Base-by-base conservation (phyloP, 2,797 vertebrate species). In the Spinus pinus region DNA sequence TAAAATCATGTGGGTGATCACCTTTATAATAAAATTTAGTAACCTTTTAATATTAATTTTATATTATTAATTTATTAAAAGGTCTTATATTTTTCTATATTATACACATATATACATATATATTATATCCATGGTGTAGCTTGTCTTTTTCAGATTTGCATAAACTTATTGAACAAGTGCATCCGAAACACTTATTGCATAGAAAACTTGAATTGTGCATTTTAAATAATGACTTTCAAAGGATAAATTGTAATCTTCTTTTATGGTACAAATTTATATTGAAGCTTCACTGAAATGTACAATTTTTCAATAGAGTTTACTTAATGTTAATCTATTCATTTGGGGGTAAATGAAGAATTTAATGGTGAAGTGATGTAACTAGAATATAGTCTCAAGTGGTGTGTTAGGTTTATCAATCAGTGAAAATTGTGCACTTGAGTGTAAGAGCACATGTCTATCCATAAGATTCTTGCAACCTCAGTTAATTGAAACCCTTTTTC, bases 321-420 rank as follows among this genome's bases (percentile, higher is more conserved):
- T 89, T 96, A 86, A 90, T 91, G 92, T 94, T 96, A 97, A 96
- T 95, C 95, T 94, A 84, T 95, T 97, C 86, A 80, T 97, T 95
- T 95, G 74, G 37, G 85, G 84, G 96, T 95, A 97, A 97, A 93
- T 90, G 89, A 95, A 97, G 89, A 91, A 78, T 86, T 97, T 95
- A 96, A 91, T 94, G 69, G 90, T 94, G 91, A 95, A 88, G 39
- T 78, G 81, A 94, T 94, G 22, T 86, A 96, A 93, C 85, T 70
- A 91, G 92, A 96, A 97, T 88, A 57, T 71, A 94, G 92, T 95
- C 95, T 97, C 82, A 96, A 97, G 96, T 95, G 87, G 51, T 95
- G 69, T 93, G 88, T 97, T 97, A 93, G 78, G 91, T 97, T 97
- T 97, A 97, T 96, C 93, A 96, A 93, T 97, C 95, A 97, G 84